Conservation (phyloP, 2,888 invertebrate genomes). For the Drosophila nigritarsus region DNA sequence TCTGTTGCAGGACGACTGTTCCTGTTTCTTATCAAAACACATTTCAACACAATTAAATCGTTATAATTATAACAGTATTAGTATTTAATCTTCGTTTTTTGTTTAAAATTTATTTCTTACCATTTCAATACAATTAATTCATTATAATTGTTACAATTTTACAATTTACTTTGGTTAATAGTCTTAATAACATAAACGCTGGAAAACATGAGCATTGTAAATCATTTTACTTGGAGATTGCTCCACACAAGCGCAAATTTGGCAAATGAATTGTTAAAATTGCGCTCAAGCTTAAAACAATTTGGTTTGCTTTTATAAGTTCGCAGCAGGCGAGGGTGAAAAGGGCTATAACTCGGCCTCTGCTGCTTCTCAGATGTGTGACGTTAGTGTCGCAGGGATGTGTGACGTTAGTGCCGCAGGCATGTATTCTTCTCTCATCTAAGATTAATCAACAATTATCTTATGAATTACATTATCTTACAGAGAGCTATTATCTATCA, state of each 20-base stretch:
- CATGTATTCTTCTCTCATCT: not conserved
- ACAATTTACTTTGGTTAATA: not conserved
- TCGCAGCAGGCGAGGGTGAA: not conserved
- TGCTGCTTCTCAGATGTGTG: not conserved
- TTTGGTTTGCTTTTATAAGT: not conserved
- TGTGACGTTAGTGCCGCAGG: too few relatives aligned
- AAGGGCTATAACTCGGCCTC: not conserved
- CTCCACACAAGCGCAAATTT: not conserved
- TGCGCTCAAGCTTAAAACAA: not conserved
- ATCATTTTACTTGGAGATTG: not conserved
- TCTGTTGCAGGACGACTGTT: slow-evolving; percentile 33
- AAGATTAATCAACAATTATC: not conserved
- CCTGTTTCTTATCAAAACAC: not conserved
- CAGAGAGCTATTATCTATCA: not conserved
- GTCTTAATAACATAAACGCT: not conserved
- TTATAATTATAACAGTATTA: slow-evolving; percentile 6
- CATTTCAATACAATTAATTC: not conserved
- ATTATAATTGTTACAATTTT: not conserved
- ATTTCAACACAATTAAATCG: not conserved
- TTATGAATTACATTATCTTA: not conserved
- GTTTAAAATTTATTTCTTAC: not conserved
- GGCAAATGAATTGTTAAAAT: not conserved
- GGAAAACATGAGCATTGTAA: not conserved
- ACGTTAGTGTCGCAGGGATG: not conserved
- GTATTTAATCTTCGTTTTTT: not conserved